Percentiles rank a stretch among this genome's conserved stretches.
Evolutionary conservation across 2,797 vertebrate genomes (phyloP).

Genomic region (Lagodon rhomboides): DNA sequence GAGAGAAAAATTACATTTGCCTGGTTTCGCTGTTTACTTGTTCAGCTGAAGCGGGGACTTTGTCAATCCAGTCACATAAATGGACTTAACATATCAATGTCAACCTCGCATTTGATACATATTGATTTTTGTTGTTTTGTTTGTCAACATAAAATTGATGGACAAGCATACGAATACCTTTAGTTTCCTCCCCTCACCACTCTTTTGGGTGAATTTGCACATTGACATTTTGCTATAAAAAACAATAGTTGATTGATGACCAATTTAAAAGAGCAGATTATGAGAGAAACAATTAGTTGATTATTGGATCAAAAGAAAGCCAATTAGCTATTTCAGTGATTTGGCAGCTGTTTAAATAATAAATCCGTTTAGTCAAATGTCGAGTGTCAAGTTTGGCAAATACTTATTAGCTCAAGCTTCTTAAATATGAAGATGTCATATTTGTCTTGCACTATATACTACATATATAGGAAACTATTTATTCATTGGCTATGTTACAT

Average conservation of each 20-base stretch:
- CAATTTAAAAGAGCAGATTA: neutral
- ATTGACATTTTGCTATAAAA: neutral
- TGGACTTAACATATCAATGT: neutral
- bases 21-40: neutral
- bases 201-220: neutral
- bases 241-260: neutral
- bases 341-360: neutral
- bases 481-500: no score
- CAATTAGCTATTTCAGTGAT: no score
- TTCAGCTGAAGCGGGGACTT: neutral
- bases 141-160: neutral
- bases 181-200: neutral
- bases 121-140: neutral
- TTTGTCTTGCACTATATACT: neutral
- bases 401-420: neutral
- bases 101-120: neutral
- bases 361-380: neutral
- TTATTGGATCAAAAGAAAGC: neutral
- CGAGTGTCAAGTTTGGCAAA: neutral
- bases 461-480: no score
- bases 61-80: neutral
- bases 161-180: neutral
- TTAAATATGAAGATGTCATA: neutral
- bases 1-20: neutral
- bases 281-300: neutral